A percentile compares a stretch with the other conserved stretches of the same genome.
Conservation (phyloP, 2,797 vertebrate genomes). For the Pitangus sulphuratus region DNA sequence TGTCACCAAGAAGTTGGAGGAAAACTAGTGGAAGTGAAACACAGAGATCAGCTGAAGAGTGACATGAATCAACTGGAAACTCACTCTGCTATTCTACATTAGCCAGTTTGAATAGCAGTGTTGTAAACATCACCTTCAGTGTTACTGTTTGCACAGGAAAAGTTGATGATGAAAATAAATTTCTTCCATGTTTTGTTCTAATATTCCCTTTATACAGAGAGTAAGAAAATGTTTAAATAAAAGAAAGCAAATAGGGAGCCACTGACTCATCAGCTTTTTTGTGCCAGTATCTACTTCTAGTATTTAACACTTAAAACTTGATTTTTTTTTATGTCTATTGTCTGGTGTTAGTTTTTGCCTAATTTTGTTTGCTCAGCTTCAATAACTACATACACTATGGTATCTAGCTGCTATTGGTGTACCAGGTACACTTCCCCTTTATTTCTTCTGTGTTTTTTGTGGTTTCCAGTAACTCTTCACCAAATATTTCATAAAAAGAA, state of each 20-base stretch:
- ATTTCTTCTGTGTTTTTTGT: neutral
- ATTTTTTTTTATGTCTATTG: neutral
- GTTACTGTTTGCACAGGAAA: neutral
- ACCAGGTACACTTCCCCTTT: neutral
- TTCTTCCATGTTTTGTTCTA: neutral
- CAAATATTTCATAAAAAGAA: neutral
- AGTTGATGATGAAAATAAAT: neutral
- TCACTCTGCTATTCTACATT: neutral
- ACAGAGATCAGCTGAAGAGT: neutral
- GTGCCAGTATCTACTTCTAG: neutral
- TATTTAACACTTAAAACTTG: neutral
- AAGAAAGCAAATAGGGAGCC: neutral
- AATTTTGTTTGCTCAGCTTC: neutral
- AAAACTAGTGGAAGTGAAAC: neutral
- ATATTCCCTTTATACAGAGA: neutral
- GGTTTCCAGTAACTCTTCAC: neutral
- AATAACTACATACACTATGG: neutral
- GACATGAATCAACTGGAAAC: neutral
- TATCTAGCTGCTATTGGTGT: neutral
- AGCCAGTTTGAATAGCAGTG: neutral
- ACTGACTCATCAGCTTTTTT: neutral
- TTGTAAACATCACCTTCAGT: neutral
- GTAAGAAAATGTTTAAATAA: neutral
- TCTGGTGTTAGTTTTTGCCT: neutral
- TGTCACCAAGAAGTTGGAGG: neutral